These are phyloP conservation scores for Dasypus novemcinctus DNA, from an alignment of 2,113 vertebrate species.

Conservation along the genomic window DNA sequence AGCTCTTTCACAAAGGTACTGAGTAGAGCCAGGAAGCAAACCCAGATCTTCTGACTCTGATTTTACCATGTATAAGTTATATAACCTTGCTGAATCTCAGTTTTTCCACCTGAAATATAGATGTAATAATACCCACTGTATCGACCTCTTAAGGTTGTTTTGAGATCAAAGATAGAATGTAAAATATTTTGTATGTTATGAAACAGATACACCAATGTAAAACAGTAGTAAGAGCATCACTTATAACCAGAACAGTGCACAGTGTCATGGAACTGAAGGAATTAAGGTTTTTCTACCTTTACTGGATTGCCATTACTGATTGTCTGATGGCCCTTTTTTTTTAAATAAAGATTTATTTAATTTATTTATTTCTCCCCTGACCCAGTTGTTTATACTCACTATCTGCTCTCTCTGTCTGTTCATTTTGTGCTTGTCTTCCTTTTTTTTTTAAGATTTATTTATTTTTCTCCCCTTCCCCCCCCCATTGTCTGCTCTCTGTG, in stretches of 20 bases:
- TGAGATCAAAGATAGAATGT: background rate
- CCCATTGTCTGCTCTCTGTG: no score
- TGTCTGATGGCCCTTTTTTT: background rate
- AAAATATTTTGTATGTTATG: conserved; percentile 1
- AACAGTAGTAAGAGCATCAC: background rate
- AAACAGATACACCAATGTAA: background rate
- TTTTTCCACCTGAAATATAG: conserved; percentile 43
- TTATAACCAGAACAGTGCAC: background rate
- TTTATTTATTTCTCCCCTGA: no score
- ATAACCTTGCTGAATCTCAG: conserved; percentile 18
- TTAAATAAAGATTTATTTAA: no score
- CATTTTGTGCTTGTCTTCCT: no score
- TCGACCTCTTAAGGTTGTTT: conserved; percentile 21
- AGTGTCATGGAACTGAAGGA: background rate
- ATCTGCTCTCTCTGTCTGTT: no score
- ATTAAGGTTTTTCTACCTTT: conserved; percentile 2
- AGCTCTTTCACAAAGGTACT: conserved; percentile 7
- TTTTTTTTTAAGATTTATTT: no score
- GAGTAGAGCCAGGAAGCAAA: conserved; percentile 19
- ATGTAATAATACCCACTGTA: background rate
- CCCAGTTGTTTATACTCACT: no score
- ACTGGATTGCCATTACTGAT: conserved; percentile 23
- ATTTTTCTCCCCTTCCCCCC: no score
- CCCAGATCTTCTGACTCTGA: background rate
- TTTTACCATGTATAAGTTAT: conserved; percentile 15